phyloP scores from a whole-genome alignment of 2,888 invertebrate genomes.

The Hybos culiciformis region DNA sequence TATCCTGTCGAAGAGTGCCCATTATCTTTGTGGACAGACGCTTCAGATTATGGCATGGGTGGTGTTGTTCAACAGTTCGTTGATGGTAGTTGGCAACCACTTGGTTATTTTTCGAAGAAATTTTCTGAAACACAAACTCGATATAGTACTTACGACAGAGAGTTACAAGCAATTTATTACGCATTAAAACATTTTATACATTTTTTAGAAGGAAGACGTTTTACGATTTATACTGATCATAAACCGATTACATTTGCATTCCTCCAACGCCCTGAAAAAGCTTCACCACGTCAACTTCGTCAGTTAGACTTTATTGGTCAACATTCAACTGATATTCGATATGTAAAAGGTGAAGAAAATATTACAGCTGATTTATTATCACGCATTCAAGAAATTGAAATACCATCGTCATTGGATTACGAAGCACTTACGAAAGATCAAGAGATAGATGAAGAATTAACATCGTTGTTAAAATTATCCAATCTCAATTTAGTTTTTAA shows the following conservation, averaged over 20 bases:
- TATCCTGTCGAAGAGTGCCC: not conserved
- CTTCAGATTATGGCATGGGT: not conserved
- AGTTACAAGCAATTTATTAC: slow-evolving; percentile 1
- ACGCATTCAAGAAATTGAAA: not conserved
- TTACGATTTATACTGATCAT: slow-evolving; percentile 4
- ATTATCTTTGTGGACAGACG: not conserved
- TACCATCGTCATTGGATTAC: not conserved
- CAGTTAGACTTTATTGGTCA: slow-evolving; percentile 3
- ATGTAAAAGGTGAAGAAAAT: slow-evolving; percentile 5
- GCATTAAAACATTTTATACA: slow-evolving; percentile 4
- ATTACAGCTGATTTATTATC: slow-evolving; percentile 1
- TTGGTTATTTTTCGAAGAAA: slow-evolving; percentile 2
- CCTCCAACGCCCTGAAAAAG: not conserved
- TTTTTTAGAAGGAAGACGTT: slow-evolving; percentile 2
- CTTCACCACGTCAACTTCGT: slow-evolving; percentile 2
- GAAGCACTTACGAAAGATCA: not conserved
- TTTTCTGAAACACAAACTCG: not conserved
- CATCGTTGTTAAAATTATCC: not conserved
- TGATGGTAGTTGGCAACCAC: not conserved
- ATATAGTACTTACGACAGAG: slow-evolving; percentile 8
- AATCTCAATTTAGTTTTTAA: too few species aligned
- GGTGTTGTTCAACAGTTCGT: slow-evolving; percentile 1
- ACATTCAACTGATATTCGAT: not conserved
- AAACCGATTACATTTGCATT: slow-evolving; percentile 2
- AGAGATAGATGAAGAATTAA: not conserved